Conservation (phyloP, 1,140 invertebrate species). For the Sitobion miscanthi region DNA sequence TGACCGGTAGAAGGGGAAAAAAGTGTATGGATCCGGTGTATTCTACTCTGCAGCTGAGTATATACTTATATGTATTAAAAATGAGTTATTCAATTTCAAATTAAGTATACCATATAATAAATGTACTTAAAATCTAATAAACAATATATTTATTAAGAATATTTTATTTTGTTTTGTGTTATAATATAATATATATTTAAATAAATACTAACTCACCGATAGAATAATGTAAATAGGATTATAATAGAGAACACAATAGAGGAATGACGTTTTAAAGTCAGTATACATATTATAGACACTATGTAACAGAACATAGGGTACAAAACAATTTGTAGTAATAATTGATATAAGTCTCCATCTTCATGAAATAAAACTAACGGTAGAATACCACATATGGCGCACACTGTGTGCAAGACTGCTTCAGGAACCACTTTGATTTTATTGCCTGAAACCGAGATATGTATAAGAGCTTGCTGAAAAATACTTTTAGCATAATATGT, state of each 20-base stretch:
- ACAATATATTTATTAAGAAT: neutral
- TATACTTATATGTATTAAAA: neutral
- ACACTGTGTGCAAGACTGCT: neutral
- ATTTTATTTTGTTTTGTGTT: neutral
- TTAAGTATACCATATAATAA: neutral
- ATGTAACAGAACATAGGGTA: constrained; percentile 32
- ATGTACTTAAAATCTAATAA: neutral
- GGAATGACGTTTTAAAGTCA: neutral
- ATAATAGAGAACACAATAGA: constrained; percentile 24
- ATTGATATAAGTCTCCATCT: neutral
- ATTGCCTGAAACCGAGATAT: neutral
- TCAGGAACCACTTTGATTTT: neutral
- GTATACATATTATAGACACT: neutral
- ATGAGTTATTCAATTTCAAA: neutral
- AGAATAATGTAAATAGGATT: constrained; percentile 6
- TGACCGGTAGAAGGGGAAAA: too few species aligned
- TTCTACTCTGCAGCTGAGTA: too few species aligned
- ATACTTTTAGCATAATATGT: neutral
- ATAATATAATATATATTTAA: neutral
- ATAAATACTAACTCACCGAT: constrained; percentile 17
- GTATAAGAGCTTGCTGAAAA: neutral
- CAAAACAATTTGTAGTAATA: neutral
- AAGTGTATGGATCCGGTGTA: too few species aligned
- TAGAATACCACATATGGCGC: constrained; percentile 28
- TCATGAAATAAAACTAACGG: constrained; percentile 20